Base-by-base conservation (phyloP, 2,113 vertebrate genomes). In the Rhynchomys soricoides region DNA sequence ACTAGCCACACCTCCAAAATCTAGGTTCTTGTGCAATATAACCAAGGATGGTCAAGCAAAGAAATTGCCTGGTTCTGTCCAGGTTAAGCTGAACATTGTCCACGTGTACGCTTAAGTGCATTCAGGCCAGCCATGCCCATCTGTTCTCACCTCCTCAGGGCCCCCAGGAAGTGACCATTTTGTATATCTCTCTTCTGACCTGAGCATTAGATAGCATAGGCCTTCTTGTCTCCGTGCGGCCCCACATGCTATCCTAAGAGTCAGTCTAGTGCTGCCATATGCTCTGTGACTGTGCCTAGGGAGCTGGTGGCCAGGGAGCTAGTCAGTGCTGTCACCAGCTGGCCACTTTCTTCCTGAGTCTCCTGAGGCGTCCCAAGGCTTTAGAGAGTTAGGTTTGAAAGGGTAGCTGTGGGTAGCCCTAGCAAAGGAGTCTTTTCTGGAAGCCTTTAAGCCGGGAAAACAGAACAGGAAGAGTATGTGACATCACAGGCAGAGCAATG, bases 1-100 rank as follows among this genome's bases (percentile, higher is more conserved):
- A 45, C 5, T 13, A 88, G 95, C 93, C 71, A 34, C 7, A 9
- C 15, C 81, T 95, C 66, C 66, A 88, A 86, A 95, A 96, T 50
- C 34, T 66, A 21, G 21, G 70, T 26, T 10, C 40, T 37, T 40
- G 37, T 1, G 45, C 16, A 11, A 10, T 37, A 0, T 78, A 9
- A 90, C 26, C 40, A 62, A 3, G 15, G 34, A 43, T 43, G 57
- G 21, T 34, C 19, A 24, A 75, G 62, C 24, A 55, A 1, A 64
- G 52, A 70, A 40, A 26, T 13, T 21, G n/a, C 11, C 66, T 37
- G 66, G 1, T 50, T 34, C 64, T 50, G 45, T 50, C 43, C 59
- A 86, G 43, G 29, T 22, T 31, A 50, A 34, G 24, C 40, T 85
- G n/a, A 6, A 11, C 15, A 45, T 26, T 19, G 40, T 26, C 40